A percentile compares a stretch with the other conserved stretches of the same genome.
Evolutionary conservation across 2,113 vertebrate genomes (phyloP).

Genomic region (Grantiella picta): DNA sequence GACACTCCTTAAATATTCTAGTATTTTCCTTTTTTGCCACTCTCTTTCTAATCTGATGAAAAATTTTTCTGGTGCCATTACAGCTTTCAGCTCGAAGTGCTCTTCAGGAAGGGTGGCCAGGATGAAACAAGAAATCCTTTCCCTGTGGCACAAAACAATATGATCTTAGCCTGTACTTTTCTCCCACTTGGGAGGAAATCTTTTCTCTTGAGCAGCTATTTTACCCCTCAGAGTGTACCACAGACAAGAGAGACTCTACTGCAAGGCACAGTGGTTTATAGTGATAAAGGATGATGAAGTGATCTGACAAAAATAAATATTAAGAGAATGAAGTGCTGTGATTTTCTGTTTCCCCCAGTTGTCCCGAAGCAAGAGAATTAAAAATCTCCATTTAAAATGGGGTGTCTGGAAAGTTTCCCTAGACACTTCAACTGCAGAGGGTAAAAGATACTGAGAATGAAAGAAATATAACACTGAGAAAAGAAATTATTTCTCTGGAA

Average conservation of each 20-base stretch:
- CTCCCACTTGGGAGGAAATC: neutral
- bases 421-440: conserved; percentile 32
- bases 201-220: neutral
- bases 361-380: neutral
- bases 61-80: neutral
- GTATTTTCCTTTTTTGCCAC: neutral
- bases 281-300: neutral
- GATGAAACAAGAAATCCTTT: neutral
- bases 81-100: neutral
- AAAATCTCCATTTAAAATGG: neutral
- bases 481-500: conserved; percentile 62
- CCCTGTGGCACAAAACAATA: neutral
- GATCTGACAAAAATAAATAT: conserved; percentile 20
- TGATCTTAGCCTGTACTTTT: neutral
- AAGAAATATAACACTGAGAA: conserved; percentile 35
- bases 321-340: neutral
- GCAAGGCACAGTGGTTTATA: neutral
- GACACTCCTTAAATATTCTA: neutral
- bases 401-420: conserved; percentile 51
- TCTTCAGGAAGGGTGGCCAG: neutral
- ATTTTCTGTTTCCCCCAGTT: neutral
- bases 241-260: neutral
- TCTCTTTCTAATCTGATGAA: neutral
- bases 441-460: conserved; percentile 27
- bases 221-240: neutral